Percentiles rank a stretch among this genome's conserved stretches.
phyloP scores from a whole-genome alignment of 2,888 invertebrate species.

The Hypomecis atomaria region DNA sequence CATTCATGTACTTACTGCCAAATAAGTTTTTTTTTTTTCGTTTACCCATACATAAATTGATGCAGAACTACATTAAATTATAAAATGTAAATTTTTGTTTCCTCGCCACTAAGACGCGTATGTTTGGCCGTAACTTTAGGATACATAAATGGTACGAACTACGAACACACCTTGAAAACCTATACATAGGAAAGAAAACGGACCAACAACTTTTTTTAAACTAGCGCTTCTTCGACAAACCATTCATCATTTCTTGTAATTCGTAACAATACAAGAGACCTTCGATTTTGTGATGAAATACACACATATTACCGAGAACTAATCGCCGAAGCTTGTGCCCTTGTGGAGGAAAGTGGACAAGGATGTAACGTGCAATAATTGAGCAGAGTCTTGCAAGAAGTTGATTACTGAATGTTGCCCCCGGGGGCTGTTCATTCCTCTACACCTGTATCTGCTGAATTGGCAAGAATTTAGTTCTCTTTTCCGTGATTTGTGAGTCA shows the following conservation, averaged over 20 bases:
- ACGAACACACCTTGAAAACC: no score
- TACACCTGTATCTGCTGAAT: slow-evolving; percentile 9
- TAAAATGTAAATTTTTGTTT: no score
- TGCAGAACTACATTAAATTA: no score
- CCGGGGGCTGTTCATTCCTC: slow-evolving; percentile 3
- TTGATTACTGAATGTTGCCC: slow-evolving; percentile 34
- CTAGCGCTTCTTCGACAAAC: background rate
- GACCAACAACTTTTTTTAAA: no score
- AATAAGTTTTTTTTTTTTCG: no score
- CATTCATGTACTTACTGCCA: no score
- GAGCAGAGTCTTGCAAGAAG: slow-evolving; percentile 15
- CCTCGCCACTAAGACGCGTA: no score
- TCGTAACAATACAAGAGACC: background rate
- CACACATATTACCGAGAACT: background rate
- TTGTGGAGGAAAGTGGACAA: slow-evolving; percentile 13
- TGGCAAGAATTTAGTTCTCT: slow-evolving; percentile 14
- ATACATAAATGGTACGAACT: no score
- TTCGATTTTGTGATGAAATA: background rate
- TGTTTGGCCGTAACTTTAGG: no score
- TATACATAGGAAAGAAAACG: no score
- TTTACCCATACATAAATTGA: no score
- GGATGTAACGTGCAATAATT: slow-evolving; percentile 14
- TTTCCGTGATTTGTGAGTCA: slow-evolving; percentile 7
- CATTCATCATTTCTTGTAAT: background rate
- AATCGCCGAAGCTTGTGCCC: slow-evolving; percentile 1